Percentiles rank a stretch among this genome's conserved stretches.
Evolutionary conservation across 2,797 vertebrate species (phyloP).

Genomic region (Sebastes elongatus): DNA sequence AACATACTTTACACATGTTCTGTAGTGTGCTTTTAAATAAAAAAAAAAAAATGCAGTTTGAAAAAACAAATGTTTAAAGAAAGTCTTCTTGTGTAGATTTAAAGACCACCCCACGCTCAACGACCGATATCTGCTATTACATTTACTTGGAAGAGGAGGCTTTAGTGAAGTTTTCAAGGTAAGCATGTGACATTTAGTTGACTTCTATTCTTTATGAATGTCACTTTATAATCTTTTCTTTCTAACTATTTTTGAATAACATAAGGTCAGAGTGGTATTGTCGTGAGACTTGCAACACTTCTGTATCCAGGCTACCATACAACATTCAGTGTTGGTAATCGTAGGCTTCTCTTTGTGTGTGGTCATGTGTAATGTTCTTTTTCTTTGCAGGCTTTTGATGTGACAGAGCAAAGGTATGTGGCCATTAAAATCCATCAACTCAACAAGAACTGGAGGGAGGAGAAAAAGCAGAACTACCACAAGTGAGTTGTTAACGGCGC

Average conservation of each 20-base stretch:
- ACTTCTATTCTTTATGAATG: neutral
- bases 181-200: constrained; percentile 21
- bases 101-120: constrained; percentile 99
- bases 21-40: neutral
- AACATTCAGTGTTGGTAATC: neutral
- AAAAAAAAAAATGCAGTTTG: neutral
- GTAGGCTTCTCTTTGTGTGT: neutral
- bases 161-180: constrained; percentile 99
- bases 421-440: constrained; percentile 99
- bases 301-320: neutral
- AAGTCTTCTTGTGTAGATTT: constrained; percentile 82
- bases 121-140: constrained; percentile 94
- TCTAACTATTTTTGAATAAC: neutral
- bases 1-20: neutral
- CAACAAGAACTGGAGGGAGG: constrained; percentile 99
- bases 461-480: constrained; percentile 99
- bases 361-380: neutral
- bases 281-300: neutral
- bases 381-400: constrained; percentile 92
- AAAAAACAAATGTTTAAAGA: neutral
- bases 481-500: constrained; percentile 81
- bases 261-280: neutral
- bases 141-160: constrained; percentile 95
- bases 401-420: constrained; percentile 98
- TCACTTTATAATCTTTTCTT: neutral